Conservation (phyloP, 1,140 invertebrate species). For the Camponotus vicinus region DNA sequence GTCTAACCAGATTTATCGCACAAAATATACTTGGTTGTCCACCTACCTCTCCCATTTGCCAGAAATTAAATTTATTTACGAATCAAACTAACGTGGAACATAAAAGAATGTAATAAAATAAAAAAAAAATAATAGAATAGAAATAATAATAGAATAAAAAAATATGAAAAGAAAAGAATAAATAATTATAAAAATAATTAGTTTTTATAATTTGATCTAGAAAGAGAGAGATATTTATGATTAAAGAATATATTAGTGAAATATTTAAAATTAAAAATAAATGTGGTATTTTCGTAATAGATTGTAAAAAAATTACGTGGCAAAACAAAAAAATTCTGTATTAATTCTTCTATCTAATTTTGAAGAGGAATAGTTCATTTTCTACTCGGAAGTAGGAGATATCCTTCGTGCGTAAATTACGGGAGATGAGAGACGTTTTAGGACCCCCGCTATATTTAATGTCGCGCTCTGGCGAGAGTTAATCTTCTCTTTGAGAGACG, state of each 20-base stretch:
- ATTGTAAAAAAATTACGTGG: background rate
- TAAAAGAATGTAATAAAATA: background rate
- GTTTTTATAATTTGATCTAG: background rate
- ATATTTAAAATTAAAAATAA: constrained; percentile 24
- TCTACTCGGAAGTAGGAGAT: background rate
- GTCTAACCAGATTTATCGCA: constrained; percentile 10
- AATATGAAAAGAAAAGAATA: background rate
- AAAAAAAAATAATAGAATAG: background rate
- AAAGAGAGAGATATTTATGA: background rate
- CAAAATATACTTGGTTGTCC: background rate
- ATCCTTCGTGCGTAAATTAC: constrained; percentile 24
- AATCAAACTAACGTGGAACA: background rate
- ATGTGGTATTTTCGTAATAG: background rate
- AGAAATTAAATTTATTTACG: background rate
- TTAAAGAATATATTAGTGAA: background rate
- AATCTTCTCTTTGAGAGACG: constrained; percentile 74
- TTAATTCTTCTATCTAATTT: constrained; percentile 2
- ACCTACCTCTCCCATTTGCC: background rate
- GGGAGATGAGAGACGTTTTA: constrained; percentile 7
- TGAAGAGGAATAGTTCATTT: background rate
- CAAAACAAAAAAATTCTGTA: background rate
- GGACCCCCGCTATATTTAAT: constrained; percentile 37
- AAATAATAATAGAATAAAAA: background rate
- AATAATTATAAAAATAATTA: background rate
- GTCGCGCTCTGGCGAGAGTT: constrained; percentile 15